Conservation (phyloP, 2,113 vertebrate genomes). For the Eretmochelys imbricata region DNA sequence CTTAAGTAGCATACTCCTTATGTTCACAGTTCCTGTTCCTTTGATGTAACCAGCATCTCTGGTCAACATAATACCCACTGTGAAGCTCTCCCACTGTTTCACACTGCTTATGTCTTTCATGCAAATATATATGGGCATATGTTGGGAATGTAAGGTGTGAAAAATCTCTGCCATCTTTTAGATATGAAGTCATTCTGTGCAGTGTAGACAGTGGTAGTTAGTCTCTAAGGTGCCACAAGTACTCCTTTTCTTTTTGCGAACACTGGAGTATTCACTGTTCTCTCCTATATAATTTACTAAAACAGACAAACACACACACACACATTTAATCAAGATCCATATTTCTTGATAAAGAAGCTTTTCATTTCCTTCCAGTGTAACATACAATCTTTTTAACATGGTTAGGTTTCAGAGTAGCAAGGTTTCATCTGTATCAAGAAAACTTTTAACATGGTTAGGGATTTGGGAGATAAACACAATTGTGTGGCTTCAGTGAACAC, state of each 20-base stretch:
- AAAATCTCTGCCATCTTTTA: not conserved
- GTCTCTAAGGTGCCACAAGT: too few species aligned
- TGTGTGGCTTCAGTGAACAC: not conserved
- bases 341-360: not conserved
- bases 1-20: not conserved
- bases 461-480: not conserved
- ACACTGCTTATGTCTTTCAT: not conserved
- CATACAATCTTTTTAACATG: not conserved
- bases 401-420: not conserved
- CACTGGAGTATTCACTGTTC: not conserved
- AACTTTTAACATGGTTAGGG: not conserved
- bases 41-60: not conserved
- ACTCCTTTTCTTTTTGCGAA: too few species aligned
- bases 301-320: not conserved
- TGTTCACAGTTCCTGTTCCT: not conserved
- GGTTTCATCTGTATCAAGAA: too few species aligned
- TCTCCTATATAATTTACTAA: not conserved
- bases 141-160: not conserved
- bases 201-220: not conserved
- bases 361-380: not conserved
- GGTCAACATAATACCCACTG: not conserved
- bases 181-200: not conserved
- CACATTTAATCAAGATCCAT: not conserved
- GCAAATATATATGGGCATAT: fast-evolving
- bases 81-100: not conserved